phyloP scores from a whole-genome alignment of 2,888 invertebrate genomes.

The Drosophila flavopinicola region DNA sequence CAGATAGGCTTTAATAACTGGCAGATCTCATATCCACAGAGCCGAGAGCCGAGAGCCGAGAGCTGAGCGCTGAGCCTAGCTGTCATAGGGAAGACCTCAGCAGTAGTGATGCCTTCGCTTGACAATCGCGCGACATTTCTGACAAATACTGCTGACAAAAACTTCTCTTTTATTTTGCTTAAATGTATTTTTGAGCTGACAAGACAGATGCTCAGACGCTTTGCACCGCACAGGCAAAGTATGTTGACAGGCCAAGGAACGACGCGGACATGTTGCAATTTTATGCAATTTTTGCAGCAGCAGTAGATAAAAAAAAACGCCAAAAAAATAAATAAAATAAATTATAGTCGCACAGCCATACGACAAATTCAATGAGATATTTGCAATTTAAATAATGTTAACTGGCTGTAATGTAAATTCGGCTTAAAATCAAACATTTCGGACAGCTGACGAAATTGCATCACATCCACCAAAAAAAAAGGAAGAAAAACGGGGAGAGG shows the following conservation, averaged over 20 bases:
- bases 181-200: slow-evolving; percentile 39
- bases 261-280: slow-evolving; percentile 60
- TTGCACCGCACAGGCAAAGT: slow-evolving; percentile 54
- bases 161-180: slow-evolving; percentile 35
- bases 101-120: slow-evolving; percentile 46
- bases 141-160: slow-evolving; percentile 71
- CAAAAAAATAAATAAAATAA: slow-evolving; percentile 53
- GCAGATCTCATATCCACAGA: slow-evolving; percentile 11
- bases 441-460: slow-evolving; percentile 63
- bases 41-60: neutral
- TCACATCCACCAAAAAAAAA: slow-evolving; percentile 40
- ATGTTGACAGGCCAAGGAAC: slow-evolving; percentile 60
- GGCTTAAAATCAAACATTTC: slow-evolving; percentile 50
- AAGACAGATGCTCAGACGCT: slow-evolving; percentile 45
- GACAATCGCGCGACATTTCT: slow-evolving; percentile 74
- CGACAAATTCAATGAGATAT: slow-evolving; percentile 75
- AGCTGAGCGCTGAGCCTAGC: slow-evolving; percentile 18
- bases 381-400: slow-evolving; percentile 76
- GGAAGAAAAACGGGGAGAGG: no score
- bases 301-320: slow-evolving; percentile 28
- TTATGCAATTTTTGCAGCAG: slow-evolving; percentile 65
- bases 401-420: slow-evolving; percentile 61
- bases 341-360: slow-evolving; percentile 66
- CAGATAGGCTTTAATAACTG: slow-evolving; percentile 28
- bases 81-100: slow-evolving; percentile 54